Evolutionary conservation across 2,888 invertebrate species (phyloP), one percentile per base, ranked within the genome.

Genomic region (Troilus luridus): DNA sequence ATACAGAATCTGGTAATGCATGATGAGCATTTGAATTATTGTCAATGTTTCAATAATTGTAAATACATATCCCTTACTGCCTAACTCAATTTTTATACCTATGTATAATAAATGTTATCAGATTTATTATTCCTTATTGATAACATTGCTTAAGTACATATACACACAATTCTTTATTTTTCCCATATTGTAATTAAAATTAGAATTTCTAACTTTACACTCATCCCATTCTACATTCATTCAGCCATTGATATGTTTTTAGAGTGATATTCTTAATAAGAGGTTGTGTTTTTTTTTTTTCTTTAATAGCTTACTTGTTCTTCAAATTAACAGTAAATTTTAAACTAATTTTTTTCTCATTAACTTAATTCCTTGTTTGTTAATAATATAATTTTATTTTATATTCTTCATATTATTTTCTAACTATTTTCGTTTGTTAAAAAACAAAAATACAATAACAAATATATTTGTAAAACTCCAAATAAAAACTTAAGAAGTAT

Each of bases 231-330:
- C 72, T 59, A 64, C 91, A 88, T 72, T 67, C 91, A 89, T 90
- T 91, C 90, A 60, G 91, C 91, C 92, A 92, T 88, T 92, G 92
- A 92, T 92, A 92, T 92, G 92, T 92, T 92, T 92, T 92, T 92
- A 92, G 91, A 92, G 88, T 92, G 92, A 92, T 92, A 92, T 92
- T 92, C 92, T 92, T 92, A 62, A 91, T 56, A 85, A 89, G 88
- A 91, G 92, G 91, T 92, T 92, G 90, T 77, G n/a, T 64, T 64
- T 67, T 67, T 67, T 77, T 77, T 41, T 59, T 88, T 90, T 72
- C 77, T 62, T 91, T 90, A 88, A 88, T 24, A 27, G 24, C 90
- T 85, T 85, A 88, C 60, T 89, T 89, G 89, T 90, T 88, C 89
- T 85, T 91, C 91, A 67, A 59, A 85, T 64, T 64, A 64, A 24